Evolutionary conservation across 2,888 invertebrate species (phyloP).

Genomic region (Sisyra terminalis): DNA sequence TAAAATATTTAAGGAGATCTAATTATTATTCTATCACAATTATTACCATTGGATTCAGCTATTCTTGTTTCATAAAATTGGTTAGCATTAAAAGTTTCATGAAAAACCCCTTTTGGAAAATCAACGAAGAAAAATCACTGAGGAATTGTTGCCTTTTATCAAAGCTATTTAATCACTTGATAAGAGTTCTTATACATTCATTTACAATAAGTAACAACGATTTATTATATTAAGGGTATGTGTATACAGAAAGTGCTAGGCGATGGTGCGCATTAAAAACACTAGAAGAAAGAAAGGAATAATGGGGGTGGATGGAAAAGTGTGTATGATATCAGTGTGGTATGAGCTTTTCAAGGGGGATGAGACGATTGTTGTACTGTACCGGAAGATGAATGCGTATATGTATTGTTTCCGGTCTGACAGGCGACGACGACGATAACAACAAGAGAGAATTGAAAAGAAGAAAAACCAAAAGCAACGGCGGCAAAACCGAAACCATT

Average conservation of each 20-base stretch:
- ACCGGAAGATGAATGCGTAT: slow-evolving; percentile 29
- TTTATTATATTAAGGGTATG: too few species aligned
- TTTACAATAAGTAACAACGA: too few species aligned
- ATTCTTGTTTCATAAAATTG: too few species aligned
- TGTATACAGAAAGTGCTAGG: background rate
- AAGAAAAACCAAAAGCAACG: slow-evolving; percentile 23
- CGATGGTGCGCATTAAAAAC: background rate
- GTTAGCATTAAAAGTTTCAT: too few species aligned
- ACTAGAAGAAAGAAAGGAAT: background rate
- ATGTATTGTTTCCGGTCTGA: slow-evolving; percentile 28
- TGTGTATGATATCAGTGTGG: background rate
- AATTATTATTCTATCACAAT: too few species aligned
- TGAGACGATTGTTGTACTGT: background rate
- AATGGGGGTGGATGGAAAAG: background rate
- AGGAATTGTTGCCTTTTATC: too few species aligned
- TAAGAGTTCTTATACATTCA: background rate
- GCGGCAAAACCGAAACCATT: slow-evolving; percentile 12
- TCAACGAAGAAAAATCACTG: too few species aligned
- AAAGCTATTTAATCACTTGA: background rate
- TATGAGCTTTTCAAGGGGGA: background rate
- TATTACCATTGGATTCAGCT: too few species aligned
- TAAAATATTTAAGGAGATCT: too few species aligned
- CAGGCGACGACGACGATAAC: slow-evolving; percentile 7
- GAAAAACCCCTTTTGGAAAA: too few species aligned
- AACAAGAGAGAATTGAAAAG: slow-evolving; percentile 13